Evolutionary conservation across 2,797 vertebrate genomes (phyloP), one percentile per base, ranked within the genome.

Genomic region (Myotis planiceps): DNA sequence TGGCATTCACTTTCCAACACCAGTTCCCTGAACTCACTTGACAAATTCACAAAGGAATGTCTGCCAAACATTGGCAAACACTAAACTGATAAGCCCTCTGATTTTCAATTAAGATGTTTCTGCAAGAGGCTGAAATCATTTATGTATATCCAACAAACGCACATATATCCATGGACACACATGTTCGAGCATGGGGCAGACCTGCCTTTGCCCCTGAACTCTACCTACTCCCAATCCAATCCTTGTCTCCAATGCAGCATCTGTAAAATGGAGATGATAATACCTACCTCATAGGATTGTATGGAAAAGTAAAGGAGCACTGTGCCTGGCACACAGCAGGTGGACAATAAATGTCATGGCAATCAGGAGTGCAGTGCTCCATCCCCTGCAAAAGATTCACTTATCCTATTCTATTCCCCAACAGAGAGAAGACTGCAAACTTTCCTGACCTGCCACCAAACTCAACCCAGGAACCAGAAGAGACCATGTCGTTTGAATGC

Each of bases 1-100:
- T 39, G 55, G 80, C 83, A 13, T 58, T 37, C 42, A 18, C 58
- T 12, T 45, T 34, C 69, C 32, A 39, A 47, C n/a, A 42, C 69
- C 55, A 63, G 60, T 37, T 37, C 60, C 66, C 92, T 92, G 85
- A 87, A 84, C 58, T 90, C 68, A 72, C 68, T 58, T 60, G 21
- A 75, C 71, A 89, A 85, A 85, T 32, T 60, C 68, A n/a, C 88
- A 72, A 60, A 88, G n/a, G 58, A 34, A 49, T 8, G 42, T 14
- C 39, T 51, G 80, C 92, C 65, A 78, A 92, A 49, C 10, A 19
- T 16, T 9, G 25, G 80, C 79, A 85, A 76, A 86, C 49, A 34
- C 27, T 18, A 21, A 90, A 75, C 42, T 15, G 63, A 71, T 14
- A 79, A 58, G 47, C 19, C 51, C 58, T 12, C 74, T 72, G 7